Conservation (phyloP, 2,888 invertebrate species). For the Melanostoma mellinum region DNA sequence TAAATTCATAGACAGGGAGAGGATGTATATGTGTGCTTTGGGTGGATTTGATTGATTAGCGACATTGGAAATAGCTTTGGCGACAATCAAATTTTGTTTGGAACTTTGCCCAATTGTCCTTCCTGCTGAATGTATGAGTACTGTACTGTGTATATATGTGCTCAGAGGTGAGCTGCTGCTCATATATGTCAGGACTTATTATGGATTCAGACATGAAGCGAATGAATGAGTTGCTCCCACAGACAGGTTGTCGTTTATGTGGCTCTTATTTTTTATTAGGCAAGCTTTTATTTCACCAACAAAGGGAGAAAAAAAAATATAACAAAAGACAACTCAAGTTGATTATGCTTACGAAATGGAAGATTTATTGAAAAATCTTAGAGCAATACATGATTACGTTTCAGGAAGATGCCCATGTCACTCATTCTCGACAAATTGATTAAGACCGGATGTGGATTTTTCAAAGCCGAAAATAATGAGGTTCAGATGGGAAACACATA, state of each 20-base stretch:
- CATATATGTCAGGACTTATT: constrained; percentile 29
- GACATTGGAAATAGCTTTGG: constrained; percentile 71
- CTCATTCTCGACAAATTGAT: constrained; percentile 14
- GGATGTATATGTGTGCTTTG: constrained; percentile 49
- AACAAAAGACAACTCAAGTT: constrained; percentile 2
- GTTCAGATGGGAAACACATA: no score
- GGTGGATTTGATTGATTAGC: constrained; percentile 70
- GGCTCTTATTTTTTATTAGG: constrained; percentile 16
- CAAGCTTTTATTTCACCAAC: neutral
- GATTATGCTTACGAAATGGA: constrained; percentile 14
- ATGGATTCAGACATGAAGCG: constrained; percentile 32
- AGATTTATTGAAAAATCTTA: constrained; percentile 6
- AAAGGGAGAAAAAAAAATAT: no score
- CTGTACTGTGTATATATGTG: neutral
- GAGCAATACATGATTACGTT: constrained; percentile 17
- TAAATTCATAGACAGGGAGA: constrained; percentile 47
- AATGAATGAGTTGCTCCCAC: constrained; percentile 24
- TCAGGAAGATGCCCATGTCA: constrained; percentile 16
- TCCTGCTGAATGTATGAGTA: neutral
- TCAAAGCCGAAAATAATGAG: neutral
- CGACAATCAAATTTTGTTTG: constrained; percentile 66
- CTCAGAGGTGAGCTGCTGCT: neutral
- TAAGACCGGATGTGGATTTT: neutral
- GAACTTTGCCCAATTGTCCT: constrained; percentile 59
- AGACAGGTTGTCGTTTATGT: constrained; percentile 11